Conservation (phyloP, 2,113 vertebrate genomes). For the Oryzias woworae region DNA sequence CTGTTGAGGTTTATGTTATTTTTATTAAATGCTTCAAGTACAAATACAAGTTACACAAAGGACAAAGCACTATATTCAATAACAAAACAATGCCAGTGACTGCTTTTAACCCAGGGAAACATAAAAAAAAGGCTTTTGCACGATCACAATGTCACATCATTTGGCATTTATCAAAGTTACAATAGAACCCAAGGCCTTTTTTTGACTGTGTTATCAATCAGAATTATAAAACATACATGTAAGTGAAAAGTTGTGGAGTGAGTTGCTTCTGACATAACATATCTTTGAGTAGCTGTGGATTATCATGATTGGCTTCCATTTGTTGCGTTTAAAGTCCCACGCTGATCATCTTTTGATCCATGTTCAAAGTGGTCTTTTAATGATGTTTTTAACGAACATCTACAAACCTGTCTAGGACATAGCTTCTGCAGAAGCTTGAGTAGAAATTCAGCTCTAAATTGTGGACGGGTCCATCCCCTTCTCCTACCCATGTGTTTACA, state of each 20-base stretch:
- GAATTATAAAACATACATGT: slow-evolving; percentile 77
- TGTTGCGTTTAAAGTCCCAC: slow-evolving; percentile 35
- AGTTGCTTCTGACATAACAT: slow-evolving; percentile 37
- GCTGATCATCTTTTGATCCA: no score
- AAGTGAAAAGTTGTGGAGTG: slow-evolving; percentile 76
- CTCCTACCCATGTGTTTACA: no score
- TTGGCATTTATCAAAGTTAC: slow-evolving; percentile 86
- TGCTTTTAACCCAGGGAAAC: slow-evolving; percentile 78
- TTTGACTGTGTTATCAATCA: slow-evolving; percentile 76
- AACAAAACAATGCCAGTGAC: slow-evolving; percentile 85
- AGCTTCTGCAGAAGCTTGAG: no score
- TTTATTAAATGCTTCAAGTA: slow-evolving; percentile 90
- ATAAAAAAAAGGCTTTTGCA: slow-evolving; percentile 84
- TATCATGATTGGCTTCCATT: slow-evolving; percentile 33
- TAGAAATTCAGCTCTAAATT: no score
- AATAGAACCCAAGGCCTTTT: slow-evolving; percentile 83
- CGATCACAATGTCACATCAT: slow-evolving; percentile 87
- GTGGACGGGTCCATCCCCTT: no score
- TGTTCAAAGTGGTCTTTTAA: no score
- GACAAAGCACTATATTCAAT: slow-evolving; percentile 92
- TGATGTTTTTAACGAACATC: no score
- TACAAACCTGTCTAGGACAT: no score
- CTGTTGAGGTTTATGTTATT: slow-evolving; percentile 91
- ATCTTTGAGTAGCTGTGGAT: slow-evolving; percentile 10
- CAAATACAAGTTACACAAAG: slow-evolving; percentile 99